Evolutionary conservation across 2,113 vertebrate species (phyloP), one percentile per base, ranked within the genome.

Genomic region (Lophius piscatorius): DNA sequence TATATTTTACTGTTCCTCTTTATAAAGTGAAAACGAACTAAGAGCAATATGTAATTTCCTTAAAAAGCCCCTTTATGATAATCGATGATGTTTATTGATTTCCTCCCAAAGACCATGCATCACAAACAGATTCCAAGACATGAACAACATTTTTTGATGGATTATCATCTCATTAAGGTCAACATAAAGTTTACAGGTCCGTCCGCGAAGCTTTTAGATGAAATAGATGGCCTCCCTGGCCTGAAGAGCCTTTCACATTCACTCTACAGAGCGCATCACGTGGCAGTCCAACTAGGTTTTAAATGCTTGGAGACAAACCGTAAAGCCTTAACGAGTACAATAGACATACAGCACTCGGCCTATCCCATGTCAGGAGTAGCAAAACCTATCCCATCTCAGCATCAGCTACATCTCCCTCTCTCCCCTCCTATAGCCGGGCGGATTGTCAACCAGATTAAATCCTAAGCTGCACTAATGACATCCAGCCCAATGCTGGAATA

Each of bases 391-490:
- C 63, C 26, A 1, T 80, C 69, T 76, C 76, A 80, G 76, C 80
- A 85, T 84, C 78, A 75, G 58, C 63, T 45, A 69, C 74, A 80
- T 80, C 31, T 52, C 61, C 62, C 49, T 50, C 38, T 24, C 42
- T 56, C 44, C 42, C 46, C n/a, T n/a, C n/a, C n/a, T n/a, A n/a
- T n/a, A n/a, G 1, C 38, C 63, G 75, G 83, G n/a, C n/a, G 74
- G 92, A 92, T 90, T 92, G 87, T 88, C 88, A 84, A 65, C 57
- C 79, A 89, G 90, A 93, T 94, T 93, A 94, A 81, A 50, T 85
- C 86, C 75, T 91, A 91, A 94, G 88, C 89, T 91, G 78, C 79
- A 91, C 79, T 93, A 93, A 93, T 89, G 88, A 92, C 85, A 75
- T 82, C 87, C 85, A 78, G 82, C 89, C 88, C 90, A 84, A 91